Evolutionary conservation across 2,888 invertebrate genomes (phyloP), one percentile per base, ranked within the genome.

Genomic region (Acronicta aceris): DNA sequence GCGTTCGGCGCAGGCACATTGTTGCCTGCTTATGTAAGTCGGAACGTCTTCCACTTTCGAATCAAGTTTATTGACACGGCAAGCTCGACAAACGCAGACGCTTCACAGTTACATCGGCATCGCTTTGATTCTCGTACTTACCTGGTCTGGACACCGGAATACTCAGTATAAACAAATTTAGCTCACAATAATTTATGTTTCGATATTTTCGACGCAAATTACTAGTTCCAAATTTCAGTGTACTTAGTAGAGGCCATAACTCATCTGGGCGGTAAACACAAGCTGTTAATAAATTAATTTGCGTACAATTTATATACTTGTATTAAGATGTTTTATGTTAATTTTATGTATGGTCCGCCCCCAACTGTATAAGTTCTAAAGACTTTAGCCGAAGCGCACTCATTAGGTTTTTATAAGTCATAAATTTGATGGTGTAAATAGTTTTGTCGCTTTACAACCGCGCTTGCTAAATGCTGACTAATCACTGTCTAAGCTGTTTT

Each of bases 51-150:
- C 94, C 87, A 94, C 94, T 94, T 94, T 94, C 94, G 93, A 94
- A 94, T 93, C 92, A 93, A 92, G 94, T 94, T 94, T 94, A 94
- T 94, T 94, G 94, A 94, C 94, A 93, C 92, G 92, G 88, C 91
- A 89, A 90, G 90, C 90, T 90, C 93, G 92, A 93, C 93, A 93
- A 93, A 93, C 88, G 90, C 88, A 84, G 84, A 80, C 84, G 86
- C 85, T 90, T 91, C 91, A 93, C 94, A 92, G 93, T 93, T 94
- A 93, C 91, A 89, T 89, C 87, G 85, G 88, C 89, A 85, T 81
- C 82, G 88, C 92, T 92, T 91, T 92, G 91, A 90, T 88, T 90
- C 84, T 86, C 47, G 52, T 42, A 51, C 58, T 73, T 69, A 63
- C 63, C 46, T 9, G 54, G 25, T 42, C 55, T 79, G 71, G 69